These are phyloP conservation scores for Semotilus atromaculatus DNA, from an alignment of 2,797 vertebrate species.

Conservation along the genomic window DNA sequence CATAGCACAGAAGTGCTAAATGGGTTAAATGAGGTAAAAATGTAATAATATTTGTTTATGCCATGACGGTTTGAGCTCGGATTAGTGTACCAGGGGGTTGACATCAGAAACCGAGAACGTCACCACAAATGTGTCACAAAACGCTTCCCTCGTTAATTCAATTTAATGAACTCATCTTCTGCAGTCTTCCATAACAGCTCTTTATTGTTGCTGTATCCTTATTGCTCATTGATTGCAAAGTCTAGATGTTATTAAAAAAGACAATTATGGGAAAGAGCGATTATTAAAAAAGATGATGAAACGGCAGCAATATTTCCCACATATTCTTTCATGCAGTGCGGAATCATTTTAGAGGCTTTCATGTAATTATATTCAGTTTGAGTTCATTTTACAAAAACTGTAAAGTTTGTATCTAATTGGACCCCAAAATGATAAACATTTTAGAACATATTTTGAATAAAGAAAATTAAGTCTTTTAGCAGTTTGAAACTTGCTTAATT, in stretches of 20 bases:
- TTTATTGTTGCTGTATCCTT: conserved; percentile 34
- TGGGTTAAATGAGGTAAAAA: conserved; percentile 35
- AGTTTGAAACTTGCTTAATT: not conserved
- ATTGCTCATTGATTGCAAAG: conserved; percentile 26
- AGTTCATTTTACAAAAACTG: not conserved
- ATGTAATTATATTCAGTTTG: not conserved
- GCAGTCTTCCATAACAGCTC: conserved; percentile 15
- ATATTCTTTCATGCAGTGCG: not conserved
- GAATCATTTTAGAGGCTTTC: not conserved
- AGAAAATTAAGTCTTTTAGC: not conserved
- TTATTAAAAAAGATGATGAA: conserved; percentile 28
- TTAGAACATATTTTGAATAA: not conserved
- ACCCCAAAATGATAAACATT: not conserved
- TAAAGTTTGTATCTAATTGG: not conserved
- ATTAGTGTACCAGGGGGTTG: conserved; percentile 27
- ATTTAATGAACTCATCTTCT: conserved; percentile 46
- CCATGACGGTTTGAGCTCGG: conserved; percentile 39
- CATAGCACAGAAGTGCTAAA: conserved; percentile 9
- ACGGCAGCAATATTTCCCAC: not conserved
- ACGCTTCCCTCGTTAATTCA: conserved; percentile 38
- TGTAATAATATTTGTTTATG: conserved; percentile 32
- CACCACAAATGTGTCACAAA: conserved; percentile 48
- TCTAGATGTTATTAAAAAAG: conserved; percentile 47
- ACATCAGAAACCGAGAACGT: conserved; percentile 37
- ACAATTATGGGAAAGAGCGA: conserved; percentile 42